Conservation (phyloP, 2,888 invertebrate genomes). For the Spilosoma lubricipeda region DNA sequence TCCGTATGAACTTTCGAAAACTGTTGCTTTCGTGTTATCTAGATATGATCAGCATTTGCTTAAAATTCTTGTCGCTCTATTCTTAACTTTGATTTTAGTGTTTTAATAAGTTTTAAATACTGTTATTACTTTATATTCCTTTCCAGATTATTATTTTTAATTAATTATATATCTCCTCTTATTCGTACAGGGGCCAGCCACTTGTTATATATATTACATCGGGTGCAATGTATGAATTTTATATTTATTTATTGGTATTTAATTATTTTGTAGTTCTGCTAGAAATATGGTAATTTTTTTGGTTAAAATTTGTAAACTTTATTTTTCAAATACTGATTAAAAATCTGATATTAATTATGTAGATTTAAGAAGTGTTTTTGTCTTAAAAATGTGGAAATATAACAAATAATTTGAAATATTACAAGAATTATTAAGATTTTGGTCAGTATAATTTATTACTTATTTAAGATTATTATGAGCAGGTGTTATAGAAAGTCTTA, state of each 20-base stretch:
- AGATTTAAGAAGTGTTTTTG: not conserved
- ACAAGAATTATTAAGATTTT: not conserved
- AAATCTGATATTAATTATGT: not conserved
- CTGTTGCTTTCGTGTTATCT: not conserved
- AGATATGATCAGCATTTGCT: not conserved
- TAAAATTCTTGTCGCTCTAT: not conserved
- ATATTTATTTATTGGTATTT: slow-evolving; percentile 19
- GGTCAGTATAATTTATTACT: not conserved
- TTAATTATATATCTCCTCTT: slow-evolving; percentile 16
- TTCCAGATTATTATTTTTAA: slow-evolving; percentile 4
- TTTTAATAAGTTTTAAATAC: not conserved
- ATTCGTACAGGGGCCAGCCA: slow-evolving; percentile 76
- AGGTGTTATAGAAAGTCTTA: not conserved
- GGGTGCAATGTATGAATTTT: slow-evolving; percentile 75
- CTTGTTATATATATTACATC: slow-evolving; percentile 80
- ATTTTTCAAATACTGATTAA: not conserved
- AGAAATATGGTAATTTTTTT: no score
- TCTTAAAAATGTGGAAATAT: no score
- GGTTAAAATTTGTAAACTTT: not conserved
- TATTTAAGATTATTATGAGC: not conserved
- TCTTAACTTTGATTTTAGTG: no score
- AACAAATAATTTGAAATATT: not conserved
- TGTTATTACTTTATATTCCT: no score
- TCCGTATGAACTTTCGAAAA: not conserved
- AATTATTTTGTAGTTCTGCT: slow-evolving; percentile 6